A percentile compares a stretch with the other conserved stretches of the same genome.
phyloP scores from a whole-genome alignment of 2,888 invertebrate genomes.

The Villa cingulata region DNA sequence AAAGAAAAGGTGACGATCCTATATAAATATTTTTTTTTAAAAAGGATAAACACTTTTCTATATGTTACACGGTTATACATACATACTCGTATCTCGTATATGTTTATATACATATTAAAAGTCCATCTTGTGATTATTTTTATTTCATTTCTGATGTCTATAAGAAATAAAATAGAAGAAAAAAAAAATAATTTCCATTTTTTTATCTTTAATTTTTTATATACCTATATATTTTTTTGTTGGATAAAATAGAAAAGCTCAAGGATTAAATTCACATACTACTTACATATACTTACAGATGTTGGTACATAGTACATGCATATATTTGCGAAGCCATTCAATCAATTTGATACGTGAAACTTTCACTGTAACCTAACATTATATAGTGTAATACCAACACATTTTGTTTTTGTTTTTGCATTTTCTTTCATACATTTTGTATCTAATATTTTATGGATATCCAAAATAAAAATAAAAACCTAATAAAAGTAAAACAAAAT shows the following conservation, averaged over 20 bases:
- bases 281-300: background rate
- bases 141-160: no score
- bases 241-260: no score
- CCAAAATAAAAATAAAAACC: no score
- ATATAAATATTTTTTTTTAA: slow-evolving; percentile 1
- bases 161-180: no score
- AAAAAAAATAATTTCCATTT: no score
- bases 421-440: background rate
- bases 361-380: background rate
- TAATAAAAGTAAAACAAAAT: no score
- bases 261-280: no score
- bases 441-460: no score
- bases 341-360: slow-evolving; percentile 1
- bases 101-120: no score
- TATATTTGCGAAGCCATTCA: slow-evolving; percentile 6
- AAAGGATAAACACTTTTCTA: slow-evolving; percentile 4
- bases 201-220: background rate
- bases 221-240: background rate
- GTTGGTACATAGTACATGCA: background rate
- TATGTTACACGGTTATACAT: background rate
- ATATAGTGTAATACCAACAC: background rate
- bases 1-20: slow-evolving; percentile 6
- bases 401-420: background rate
- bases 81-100: no score
- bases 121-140: no score